Percentiles rank a stretch among this genome's conserved stretches.
These are phyloP conservation scores for Clunio marinus DNA, from an alignment of 2,888 invertebrate genomes.

Conservation along the genomic window DNA sequence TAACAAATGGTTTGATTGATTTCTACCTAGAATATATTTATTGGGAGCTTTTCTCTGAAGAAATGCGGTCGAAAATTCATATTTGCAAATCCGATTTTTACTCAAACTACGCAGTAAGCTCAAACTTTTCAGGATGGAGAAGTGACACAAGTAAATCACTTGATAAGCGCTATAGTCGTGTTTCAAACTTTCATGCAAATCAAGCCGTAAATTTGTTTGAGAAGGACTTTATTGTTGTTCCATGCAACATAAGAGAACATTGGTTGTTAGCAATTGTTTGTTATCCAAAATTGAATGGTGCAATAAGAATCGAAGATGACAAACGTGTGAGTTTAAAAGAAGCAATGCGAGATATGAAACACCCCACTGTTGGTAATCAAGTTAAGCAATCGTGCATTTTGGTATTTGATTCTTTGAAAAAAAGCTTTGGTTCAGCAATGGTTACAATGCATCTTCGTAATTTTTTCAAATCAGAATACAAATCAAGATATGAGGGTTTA, in stretches of 20 bases:
- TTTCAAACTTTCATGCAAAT: slow-evolving; percentile 47
- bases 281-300: slow-evolving; percentile 77
- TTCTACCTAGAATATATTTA: slow-evolving; percentile 89
- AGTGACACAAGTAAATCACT: slow-evolving; percentile 55
- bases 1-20: slow-evolving; percentile 97
- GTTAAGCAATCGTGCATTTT: slow-evolving; percentile 81
- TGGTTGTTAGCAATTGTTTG: slow-evolving; percentile 98
- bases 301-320: slow-evolving; percentile 60
- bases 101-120: slow-evolving; percentile 81
- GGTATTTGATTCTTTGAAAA: slow-evolving; percentile 90
- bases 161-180: slow-evolving; percentile 83
- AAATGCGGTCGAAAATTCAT: slow-evolving; percentile 76
- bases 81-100: slow-evolving; percentile 97
- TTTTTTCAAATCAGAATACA: slow-evolving; percentile 82
- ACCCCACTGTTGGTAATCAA: too few relatives aligned
- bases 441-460: slow-evolving; percentile 81
- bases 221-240: slow-evolving; percentile 94
- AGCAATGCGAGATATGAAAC: slow-evolving; percentile 43
- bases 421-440: slow-evolving; percentile 63
- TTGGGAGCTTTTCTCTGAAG: slow-evolving; percentile 64
- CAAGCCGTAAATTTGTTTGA: slow-evolving; percentile 93
- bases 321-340: slow-evolving; percentile 50
- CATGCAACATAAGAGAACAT: slow-evolving; percentile 96
- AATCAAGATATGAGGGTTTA: slow-evolving; percentile 63
- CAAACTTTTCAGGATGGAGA: slow-evolving; percentile 54